phyloP scores from a whole-genome alignment of 1,140 invertebrate species.

The Metopolophium dirhodum region DNA sequence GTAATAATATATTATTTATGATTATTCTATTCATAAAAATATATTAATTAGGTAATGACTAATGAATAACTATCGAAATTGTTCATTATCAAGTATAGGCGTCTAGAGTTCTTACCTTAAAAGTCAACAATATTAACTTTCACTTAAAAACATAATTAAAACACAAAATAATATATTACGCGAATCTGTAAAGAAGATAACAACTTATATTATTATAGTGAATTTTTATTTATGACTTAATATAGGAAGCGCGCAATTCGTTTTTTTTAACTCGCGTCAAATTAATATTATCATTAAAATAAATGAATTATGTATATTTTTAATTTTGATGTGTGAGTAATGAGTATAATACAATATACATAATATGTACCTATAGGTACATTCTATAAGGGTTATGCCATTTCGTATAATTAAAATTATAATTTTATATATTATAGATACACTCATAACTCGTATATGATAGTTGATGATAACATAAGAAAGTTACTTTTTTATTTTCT shows the following conservation, averaged over 20 bases:
- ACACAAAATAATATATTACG: background rate
- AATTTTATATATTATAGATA: background rate
- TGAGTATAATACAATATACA: no score
- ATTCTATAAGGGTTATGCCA: background rate
- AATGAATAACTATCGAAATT: background rate
- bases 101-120: background rate
- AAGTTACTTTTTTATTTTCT: background rate
- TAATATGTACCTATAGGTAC: background rate
- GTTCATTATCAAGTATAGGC: background rate
- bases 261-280: background rate
- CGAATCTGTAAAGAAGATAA: background rate
- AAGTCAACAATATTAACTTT: background rate
- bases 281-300: background rate
- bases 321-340: background rate
- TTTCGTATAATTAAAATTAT: conserved; percentile 4
- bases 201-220: background rate
- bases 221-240: background rate
- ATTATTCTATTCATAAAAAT: background rate
- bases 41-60: background rate
- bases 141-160: background rate
- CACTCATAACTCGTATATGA: background rate
- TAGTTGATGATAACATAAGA: background rate
- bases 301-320: background rate
- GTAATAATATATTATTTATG: background rate
- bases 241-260: background rate